phyloP scores from a whole-genome alignment of 2,113 vertebrate genomes.

The Epinephelus fuscoguttatus region DNA sequence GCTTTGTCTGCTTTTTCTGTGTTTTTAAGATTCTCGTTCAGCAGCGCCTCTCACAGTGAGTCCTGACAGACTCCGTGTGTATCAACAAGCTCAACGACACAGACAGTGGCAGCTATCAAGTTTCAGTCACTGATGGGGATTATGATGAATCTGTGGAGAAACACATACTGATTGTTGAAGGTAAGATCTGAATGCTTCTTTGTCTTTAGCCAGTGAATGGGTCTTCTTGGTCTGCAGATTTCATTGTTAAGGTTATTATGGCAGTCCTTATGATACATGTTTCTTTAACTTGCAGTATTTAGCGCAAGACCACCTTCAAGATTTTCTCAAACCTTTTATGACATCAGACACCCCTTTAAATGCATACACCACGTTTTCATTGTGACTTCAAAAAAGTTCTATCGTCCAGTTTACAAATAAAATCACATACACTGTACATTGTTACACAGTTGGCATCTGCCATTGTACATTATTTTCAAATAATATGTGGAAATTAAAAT shows the following conservation, averaged over 20 bases:
- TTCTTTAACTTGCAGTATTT: too few species aligned
- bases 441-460: too few species aligned
- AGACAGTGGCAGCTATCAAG: slow-evolving; percentile 51
- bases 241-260: not conserved
- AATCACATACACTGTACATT: too few species aligned
- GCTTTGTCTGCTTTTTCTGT: not conserved
- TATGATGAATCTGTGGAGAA: accelerated
- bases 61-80: slow-evolving; percentile 49
- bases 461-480: too few species aligned
- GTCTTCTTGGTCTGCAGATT: not conserved
- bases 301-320: too few species aligned
- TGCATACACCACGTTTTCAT: too few species aligned
- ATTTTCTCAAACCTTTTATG: too few species aligned
- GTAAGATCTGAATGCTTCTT: slow-evolving; percentile 41
- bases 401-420: too few species aligned
- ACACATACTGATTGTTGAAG: slow-evolving; percentile 51
- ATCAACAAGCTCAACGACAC: slow-evolving; percentile 35
- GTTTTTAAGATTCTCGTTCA: slow-evolving; percentile 26
- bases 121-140: accelerated
- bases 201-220: not conserved
- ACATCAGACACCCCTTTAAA: too few species aligned
- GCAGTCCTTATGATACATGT: not conserved
- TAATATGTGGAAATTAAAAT: too few species aligned
- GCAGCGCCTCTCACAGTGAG: slow-evolving; percentile 37
- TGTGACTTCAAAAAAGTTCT: too few species aligned